These are phyloP conservation scores for Eristalis intricaria DNA, from an alignment of 2,888 invertebrate species.

Conservation along the genomic window DNA sequence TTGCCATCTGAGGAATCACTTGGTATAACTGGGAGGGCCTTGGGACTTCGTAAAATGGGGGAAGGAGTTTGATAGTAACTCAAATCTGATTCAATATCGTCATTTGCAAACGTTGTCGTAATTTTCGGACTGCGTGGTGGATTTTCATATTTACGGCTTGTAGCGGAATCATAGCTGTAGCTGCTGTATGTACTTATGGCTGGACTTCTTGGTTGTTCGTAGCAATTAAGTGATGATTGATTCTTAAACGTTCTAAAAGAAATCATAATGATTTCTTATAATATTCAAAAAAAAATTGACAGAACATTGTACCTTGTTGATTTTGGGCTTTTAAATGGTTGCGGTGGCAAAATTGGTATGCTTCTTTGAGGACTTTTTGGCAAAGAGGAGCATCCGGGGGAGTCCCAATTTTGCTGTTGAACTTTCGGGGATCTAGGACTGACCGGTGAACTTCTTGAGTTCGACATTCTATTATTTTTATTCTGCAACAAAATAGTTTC, in stretches of 20 bases:
- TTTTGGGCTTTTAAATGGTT: slow-evolving; percentile 78
- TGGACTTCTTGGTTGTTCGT: slow-evolving; percentile 73
- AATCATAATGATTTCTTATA: neutral
- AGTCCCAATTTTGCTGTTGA: slow-evolving; percentile 74
- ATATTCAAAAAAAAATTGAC: neutral
- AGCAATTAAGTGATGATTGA: slow-evolving; percentile 60
- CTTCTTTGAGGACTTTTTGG: slow-evolving; percentile 65
- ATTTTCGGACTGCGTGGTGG: slow-evolving; percentile 81
- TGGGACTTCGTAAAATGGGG: slow-evolving; percentile 74
- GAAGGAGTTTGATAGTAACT: slow-evolving; percentile 80
- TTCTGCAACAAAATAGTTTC: slow-evolving; percentile 17
- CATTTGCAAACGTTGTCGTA: slow-evolving; percentile 80
- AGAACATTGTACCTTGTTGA: slow-evolving; percentile 77
- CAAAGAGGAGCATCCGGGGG: slow-evolving; percentile 51
- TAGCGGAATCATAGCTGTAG: slow-evolving; percentile 73
- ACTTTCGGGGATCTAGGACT: slow-evolving; percentile 75
- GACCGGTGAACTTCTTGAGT: slow-evolving; percentile 72
- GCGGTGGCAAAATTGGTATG: slow-evolving; percentile 75
- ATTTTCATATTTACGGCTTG: slow-evolving; percentile 75
- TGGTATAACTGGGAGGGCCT: slow-evolving; percentile 64
- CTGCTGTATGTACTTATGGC: slow-evolving; percentile 73
- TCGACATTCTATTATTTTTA: slow-evolving; percentile 67
- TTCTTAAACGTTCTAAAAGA: slow-evolving; percentile 59
- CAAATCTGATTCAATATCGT: slow-evolving; percentile 75
- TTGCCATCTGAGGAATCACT: slow-evolving; percentile 76